A percentile compares a stretch with the other conserved stretches of the same genome.
Conservation (phyloP, 64 coral and sea anemone species). For the Platygyra sinensis region DNA sequence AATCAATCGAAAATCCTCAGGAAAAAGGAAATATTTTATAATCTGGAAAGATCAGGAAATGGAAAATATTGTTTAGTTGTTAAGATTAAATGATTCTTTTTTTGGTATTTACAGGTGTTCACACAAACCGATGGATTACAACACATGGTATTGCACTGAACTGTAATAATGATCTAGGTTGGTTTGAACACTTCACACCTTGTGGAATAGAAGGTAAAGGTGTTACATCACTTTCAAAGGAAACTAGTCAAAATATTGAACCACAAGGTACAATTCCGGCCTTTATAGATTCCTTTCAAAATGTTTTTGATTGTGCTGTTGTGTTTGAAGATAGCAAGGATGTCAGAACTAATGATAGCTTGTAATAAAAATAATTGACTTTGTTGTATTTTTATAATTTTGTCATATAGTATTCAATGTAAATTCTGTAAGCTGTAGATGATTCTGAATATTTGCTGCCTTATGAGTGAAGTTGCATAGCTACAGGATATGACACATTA, state of each 20-base stretch:
- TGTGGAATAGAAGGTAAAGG: constrained; percentile 93
- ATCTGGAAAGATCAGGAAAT: too few species aligned
- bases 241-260: constrained; percentile 58
- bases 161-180: constrained; percentile 94
- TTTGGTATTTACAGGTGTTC: constrained; percentile 62
- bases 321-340: constrained; percentile 23
- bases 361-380: too few species aligned
- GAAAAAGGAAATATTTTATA: too few species aligned
- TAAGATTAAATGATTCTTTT: background rate
- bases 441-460: too few species aligned
- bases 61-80: too few species aligned
- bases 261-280: constrained; percentile 31
- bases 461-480: too few species aligned
- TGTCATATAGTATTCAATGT: too few species aligned
- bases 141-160: constrained; percentile 96
- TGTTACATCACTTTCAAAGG: constrained; percentile 83
- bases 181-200: constrained; percentile 95
- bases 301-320: constrained; percentile 80
- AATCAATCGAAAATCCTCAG: too few species aligned
- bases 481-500: too few species aligned
- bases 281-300: constrained; percentile 84
- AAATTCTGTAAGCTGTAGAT: too few species aligned
- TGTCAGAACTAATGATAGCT: background rate
- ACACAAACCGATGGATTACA: constrained; percentile 88
- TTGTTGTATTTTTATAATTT: too few species aligned